Conservation (phyloP, 2,888 invertebrate species). For the Anticlea derivata region DNA sequence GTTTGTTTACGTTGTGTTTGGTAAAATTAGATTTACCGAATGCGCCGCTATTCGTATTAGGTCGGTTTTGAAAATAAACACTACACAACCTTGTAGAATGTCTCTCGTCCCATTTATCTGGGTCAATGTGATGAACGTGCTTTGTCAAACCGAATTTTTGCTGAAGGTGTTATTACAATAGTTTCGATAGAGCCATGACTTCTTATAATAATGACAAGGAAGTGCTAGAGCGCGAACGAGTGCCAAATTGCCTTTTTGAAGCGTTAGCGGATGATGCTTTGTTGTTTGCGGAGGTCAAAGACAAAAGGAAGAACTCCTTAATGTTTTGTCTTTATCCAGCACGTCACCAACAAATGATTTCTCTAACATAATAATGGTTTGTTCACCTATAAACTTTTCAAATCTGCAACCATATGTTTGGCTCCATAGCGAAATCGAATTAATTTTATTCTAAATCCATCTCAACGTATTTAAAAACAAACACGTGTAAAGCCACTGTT, state of each 20-base stretch:
- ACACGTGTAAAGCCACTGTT: not conserved
- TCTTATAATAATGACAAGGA: conserved; percentile 14
- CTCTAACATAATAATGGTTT: no score
- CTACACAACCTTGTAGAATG: conserved; percentile 73
- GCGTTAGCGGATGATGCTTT: conserved; percentile 9
- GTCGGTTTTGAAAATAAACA: conserved; percentile 80
- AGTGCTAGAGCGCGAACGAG: conserved; percentile 3
- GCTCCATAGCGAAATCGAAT: no score
- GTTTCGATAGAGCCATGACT: conserved; percentile 7
- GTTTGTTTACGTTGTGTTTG: conserved; percentile 80
- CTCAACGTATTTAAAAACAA: no score
- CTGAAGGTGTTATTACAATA: conserved; percentile 26
- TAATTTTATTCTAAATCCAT: no score
- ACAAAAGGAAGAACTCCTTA: no score
- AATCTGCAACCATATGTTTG: no score
- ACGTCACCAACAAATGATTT: no score
- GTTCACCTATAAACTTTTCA: no score
- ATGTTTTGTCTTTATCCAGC: conserved; percentile 18
- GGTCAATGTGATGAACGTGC: conserved; percentile 79
- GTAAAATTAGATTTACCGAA: conserved; percentile 76
- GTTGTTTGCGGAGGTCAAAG: no score
- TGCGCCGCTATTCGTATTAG: conserved; percentile 74
- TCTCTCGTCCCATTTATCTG: conserved; percentile 72
- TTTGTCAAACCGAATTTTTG: conserved; percentile 56
- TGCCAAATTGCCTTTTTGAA: conserved; percentile 25